Base-by-base conservation (phyloP, 2,113 vertebrate genomes). In the Acinonyx jubatus region DNA sequence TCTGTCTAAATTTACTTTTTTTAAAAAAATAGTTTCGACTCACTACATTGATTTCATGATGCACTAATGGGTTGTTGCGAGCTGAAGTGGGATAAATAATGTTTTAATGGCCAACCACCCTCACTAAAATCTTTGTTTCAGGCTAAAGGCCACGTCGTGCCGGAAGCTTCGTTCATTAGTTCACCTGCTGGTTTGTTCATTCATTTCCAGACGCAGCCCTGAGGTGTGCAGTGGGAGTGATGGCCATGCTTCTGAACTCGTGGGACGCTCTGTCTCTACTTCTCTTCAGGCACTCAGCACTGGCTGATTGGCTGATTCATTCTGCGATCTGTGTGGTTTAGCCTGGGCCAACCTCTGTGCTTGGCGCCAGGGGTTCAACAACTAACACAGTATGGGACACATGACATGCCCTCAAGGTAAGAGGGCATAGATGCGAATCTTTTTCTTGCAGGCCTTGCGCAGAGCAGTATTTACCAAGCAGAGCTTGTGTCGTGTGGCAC, bases 81-180 rank as follows among this genome's bases (percentile, higher is more conserved):
- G 50, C 50, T 36, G 11, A 45, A 86, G 52, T 29, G 73, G 94
- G 74, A 85, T 82, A 80, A 91, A 31, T 55, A 80, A 79, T 66
- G 4, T 61, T 83, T 50, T 65, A 86, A 52, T 79, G 52, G 84
- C 52, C 36, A n/a, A 4, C 11, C 4, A 38, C 71, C 63, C 31
- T 86, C 65, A 81, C 36, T 48, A 80, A 89, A 94, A 45, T 89
- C 57, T 95, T 38, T 73, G 89, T 92, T 45, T 82, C 52, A 86
- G 88, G 73, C 33, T 61, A 69, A 69, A 89, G 45, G 50, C 50
- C 83, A 94, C 2, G 3, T 85, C 55, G 66, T 66, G 9, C 57
- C 13, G n/a, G 45, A 84, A 76, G 55, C 83, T 93, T 88, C 63
- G n/a, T 36, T 85, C 57, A 14, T 71, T 41, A 73, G 55, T 76